A percentile compares a stretch with the other conserved stretches of the same genome.
phyloP scores from a whole-genome alignment of 2,888 invertebrate genomes.

The Lasiommata megera region DNA sequence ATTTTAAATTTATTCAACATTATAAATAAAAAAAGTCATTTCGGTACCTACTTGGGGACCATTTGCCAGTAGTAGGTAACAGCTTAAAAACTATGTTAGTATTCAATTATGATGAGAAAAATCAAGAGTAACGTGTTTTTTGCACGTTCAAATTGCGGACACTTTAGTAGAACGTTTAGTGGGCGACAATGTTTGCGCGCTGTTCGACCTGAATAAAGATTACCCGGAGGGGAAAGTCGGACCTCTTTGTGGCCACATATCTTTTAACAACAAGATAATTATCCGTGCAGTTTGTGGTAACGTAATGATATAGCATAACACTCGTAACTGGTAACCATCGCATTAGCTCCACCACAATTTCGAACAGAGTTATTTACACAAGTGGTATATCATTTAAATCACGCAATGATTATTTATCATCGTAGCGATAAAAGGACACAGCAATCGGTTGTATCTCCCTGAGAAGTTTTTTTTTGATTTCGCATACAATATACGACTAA shows the following conservation, averaged over 20 bases:
- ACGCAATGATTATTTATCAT: not conserved
- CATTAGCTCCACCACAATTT: not conserved
- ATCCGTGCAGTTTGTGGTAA: constrained; percentile 33
- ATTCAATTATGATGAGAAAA: too few species aligned
- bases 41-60: too few species aligned
- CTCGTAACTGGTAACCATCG: constrained; percentile 6
- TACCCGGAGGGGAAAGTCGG: constrained; percentile 47
- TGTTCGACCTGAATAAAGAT: constrained; percentile 50
- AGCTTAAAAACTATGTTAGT: too few species aligned
- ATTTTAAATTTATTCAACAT: too few species aligned
- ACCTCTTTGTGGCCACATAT: constrained; percentile 54
- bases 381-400: not conserved
- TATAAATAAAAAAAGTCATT: too few species aligned
- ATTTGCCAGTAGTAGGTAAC: too few species aligned
- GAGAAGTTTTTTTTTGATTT: too few species aligned
- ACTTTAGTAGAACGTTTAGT: constrained; percentile 12
- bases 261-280: constrained; percentile 54
- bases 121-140: not conserved
- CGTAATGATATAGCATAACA: constrained; percentile 14
- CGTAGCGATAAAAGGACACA: too few species aligned
- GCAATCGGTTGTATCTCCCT: too few species aligned
- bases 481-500: too few species aligned
- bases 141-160: not conserved
- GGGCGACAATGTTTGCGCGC: constrained; percentile 35
- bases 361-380: not conserved